Percentiles rank a stretch among this genome's conserved stretches.
Conservation (phyloP, 2,797 vertebrate species). For the Anableps anableps region DNA sequence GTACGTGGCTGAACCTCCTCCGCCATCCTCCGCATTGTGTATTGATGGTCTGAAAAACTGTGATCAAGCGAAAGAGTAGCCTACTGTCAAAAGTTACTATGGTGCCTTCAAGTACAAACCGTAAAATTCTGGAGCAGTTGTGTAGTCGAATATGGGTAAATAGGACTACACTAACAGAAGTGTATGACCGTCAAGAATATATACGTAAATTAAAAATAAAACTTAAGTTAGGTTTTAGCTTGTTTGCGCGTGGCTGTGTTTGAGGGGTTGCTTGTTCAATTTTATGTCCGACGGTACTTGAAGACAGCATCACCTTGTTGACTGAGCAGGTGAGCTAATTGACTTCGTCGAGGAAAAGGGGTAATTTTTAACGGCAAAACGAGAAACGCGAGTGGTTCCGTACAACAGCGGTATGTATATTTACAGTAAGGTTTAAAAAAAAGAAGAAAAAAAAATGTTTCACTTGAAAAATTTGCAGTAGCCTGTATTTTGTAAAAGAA, state of each 20-base stretch:
- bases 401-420: conserved; percentile 4
- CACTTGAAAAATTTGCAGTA: no score
- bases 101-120: conserved; percentile 45
- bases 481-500: not conserved
- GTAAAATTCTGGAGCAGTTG: not conserved
- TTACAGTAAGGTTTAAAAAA: not conserved
- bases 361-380: not conserved
- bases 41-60: not conserved
- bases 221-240: not conserved
- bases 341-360: not conserved
- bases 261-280: not conserved
- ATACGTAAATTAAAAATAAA: not conserved
- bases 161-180: not conserved
- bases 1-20: conserved; percentile 53
- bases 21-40: conserved; percentile 72
- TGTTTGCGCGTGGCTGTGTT: not conserved
- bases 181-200: no score
- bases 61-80: conserved; percentile 1
- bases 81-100: not conserved
- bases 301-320: conserved; percentile 29
- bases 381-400: not conserved
- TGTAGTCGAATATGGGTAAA: not conserved
- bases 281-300: not conserved
- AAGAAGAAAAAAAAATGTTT: not conserved
- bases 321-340: not conserved